These are phyloP conservation scores for Coracopsis vasa DNA, from an alignment of 2,113 vertebrate species.

Conservation along the genomic window DNA sequence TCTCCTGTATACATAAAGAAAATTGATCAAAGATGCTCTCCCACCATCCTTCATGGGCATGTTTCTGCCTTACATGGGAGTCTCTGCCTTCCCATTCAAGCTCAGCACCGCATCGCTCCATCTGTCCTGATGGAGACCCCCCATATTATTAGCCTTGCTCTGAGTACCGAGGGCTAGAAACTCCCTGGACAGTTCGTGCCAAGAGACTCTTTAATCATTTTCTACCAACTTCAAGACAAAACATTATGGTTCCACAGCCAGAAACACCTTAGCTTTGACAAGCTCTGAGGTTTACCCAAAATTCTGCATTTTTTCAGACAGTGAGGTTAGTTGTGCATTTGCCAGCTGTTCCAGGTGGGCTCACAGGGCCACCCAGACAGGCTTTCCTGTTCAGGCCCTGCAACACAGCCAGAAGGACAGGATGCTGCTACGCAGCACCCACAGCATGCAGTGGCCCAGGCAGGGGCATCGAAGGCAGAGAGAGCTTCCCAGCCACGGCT, in stretches of 20 bases:
- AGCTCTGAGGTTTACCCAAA: neutral
- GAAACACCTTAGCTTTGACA: neutral
- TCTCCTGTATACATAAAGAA: neutral
- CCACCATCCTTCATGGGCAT: too few relatives aligned
- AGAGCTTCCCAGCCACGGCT: rapidly evolving
- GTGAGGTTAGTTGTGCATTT: neutral
- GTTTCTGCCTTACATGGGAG: neutral
- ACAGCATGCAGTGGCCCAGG: neutral
- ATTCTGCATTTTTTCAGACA: neutral
- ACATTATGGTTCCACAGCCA: neutral
- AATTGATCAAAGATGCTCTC: neutral
- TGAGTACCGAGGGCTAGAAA: neutral
- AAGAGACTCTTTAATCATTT: neutral
- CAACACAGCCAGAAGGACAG: neutral
- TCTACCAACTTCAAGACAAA: neutral
- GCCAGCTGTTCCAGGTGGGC: neutral
- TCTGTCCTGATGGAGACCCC: neutral
- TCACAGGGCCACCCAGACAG: neutral
- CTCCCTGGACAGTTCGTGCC: neutral
- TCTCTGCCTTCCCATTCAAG: neutral
- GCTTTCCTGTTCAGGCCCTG: neutral
- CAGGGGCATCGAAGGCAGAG: neutral
- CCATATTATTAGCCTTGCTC: neutral
- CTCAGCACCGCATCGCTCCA: neutral
- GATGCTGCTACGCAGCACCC: neutral